phyloP scores from a whole-genome alignment of 2,113 vertebrate genomes.

The Chrysemys picta region DNA sequence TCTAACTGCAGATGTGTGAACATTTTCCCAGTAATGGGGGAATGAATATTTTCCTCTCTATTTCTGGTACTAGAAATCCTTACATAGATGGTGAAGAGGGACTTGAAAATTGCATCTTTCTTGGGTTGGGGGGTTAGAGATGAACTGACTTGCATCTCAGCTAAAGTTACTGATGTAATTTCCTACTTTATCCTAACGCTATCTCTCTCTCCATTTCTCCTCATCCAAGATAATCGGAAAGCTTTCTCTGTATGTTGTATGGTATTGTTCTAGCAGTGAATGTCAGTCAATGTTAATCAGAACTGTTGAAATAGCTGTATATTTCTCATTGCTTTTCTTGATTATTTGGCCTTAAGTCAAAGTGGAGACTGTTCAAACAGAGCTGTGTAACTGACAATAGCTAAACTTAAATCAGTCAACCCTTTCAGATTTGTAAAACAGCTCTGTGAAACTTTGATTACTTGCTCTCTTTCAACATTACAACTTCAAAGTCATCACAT shows the following conservation, averaged over 20 bases:
- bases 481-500: not conserved
- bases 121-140: not conserved
- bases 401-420: not conserved
- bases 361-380: not conserved
- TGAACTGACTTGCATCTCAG: not conserved
- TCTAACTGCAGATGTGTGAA: not conserved
- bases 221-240: not conserved
- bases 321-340: not conserved
- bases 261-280: not conserved
- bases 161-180: not conserved
- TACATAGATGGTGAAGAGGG: not conserved
- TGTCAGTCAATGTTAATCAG: not conserved
- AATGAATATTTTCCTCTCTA: not conserved
- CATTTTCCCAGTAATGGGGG: not conserved
- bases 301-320: not conserved
- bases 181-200: not conserved
- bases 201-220: not conserved
- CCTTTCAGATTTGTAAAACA: conserved; percentile 25
- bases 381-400: not conserved
- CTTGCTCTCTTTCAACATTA: not conserved
- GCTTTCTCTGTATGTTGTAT: not conserved
- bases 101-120: not conserved
- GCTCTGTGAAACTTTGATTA: not conserved
- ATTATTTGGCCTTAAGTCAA: not conserved
- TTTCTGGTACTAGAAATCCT: not conserved